These are phyloP conservation scores for Anhinga rufa DNA, from an alignment of 2,113 vertebrate genomes.

Conservation along the genomic window DNA sequence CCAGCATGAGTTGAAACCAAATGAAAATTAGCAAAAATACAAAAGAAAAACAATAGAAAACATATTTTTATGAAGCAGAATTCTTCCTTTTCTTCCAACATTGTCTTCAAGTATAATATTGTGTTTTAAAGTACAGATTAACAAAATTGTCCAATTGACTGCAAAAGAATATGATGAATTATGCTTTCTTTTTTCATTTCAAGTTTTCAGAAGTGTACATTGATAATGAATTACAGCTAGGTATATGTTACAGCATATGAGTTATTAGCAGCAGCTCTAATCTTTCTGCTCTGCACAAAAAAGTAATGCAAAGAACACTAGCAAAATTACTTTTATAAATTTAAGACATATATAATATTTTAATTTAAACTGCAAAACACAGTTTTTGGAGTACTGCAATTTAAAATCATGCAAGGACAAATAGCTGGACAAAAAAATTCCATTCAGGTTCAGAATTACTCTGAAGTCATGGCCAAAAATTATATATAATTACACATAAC, in stretches of 20 bases:
- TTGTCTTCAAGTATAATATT: background rate
- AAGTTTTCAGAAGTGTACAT: background rate
- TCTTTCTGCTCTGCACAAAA: background rate
- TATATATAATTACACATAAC: constrained; percentile 15
- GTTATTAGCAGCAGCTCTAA: background rate
- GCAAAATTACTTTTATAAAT: background rate
- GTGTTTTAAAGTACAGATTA: background rate
- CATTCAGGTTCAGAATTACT: background rate
- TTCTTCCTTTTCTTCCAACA: background rate
- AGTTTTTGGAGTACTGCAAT: background rate
- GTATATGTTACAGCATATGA: background rate
- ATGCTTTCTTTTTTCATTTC: background rate
- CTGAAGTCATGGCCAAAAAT: constrained; percentile 36
- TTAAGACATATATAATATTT: background rate
- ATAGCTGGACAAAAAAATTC: constrained; percentile 20
- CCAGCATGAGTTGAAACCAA: background rate
- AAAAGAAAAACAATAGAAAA: background rate
- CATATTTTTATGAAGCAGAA: background rate
- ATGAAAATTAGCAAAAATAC: background rate
- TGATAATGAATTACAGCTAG: background rate
- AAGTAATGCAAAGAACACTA: background rate
- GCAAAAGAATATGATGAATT: background rate
- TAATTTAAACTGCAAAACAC: constrained; percentile 1
- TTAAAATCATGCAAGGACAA: background rate
- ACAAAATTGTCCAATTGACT: background rate